phyloP scores from a whole-genome alignment of 1,140 invertebrate genomes.

The Drosophila mojavensis region DNA sequence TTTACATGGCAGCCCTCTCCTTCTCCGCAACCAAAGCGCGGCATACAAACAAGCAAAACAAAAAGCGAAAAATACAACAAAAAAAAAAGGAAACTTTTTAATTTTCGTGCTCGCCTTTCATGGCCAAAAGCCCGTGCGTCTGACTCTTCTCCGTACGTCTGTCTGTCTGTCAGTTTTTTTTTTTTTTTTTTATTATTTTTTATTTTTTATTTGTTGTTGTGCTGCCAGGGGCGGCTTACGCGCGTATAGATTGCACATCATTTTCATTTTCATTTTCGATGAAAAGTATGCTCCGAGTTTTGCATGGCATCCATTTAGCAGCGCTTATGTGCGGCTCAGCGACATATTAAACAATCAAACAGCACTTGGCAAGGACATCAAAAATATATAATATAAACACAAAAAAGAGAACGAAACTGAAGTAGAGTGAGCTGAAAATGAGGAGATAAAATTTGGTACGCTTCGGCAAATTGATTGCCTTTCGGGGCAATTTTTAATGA shows the following conservation, averaged over 20 bases:
- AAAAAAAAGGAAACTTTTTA: conserved; percentile 60
- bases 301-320: conserved; percentile 53
- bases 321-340: conserved; percentile 71
- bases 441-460: not conserved
- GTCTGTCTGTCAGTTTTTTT: not conserved
- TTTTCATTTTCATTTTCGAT: conserved; percentile 51
- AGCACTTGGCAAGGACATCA: conserved; percentile 62
- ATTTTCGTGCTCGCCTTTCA: conserved; percentile 71
- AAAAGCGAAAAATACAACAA: too few species aligned
- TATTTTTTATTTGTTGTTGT: not conserved
- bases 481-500: conserved; percentile 79
- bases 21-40: not conserved
- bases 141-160: not conserved
- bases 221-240: not conserved
- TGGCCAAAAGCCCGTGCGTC: conserved; percentile 51
- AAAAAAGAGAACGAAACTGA: not conserved
- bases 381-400: conserved; percentile 3
- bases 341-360: conserved; percentile 80
- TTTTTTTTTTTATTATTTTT: too few species aligned
- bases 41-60: conserved; percentile 34
- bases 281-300: conserved; percentile 44
- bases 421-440: conserved; percentile 7
- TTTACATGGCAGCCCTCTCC: conserved; percentile 52
- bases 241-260: conserved; percentile 69
- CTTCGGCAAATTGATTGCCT: conserved; percentile 67